A percentile compares a stretch with the other conserved stretches of the same genome.
Conservation (phyloP, 1,140 invertebrate genomes). For the Hylaeus anthracinus region DNA sequence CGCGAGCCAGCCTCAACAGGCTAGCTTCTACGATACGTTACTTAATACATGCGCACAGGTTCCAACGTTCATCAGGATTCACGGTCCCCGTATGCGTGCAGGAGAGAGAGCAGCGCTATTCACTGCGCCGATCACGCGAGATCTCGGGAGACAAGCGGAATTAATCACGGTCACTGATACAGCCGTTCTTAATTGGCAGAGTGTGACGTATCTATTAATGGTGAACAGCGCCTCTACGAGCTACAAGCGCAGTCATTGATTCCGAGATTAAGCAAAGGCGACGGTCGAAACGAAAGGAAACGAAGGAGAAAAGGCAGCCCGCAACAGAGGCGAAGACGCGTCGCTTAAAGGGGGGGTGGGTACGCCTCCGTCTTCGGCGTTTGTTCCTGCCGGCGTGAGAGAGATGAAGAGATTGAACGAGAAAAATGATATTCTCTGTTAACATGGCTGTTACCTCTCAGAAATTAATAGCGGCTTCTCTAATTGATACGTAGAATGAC, state of each 20-base stretch:
- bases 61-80: background rate
- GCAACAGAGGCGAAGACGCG: conserved; percentile 2
- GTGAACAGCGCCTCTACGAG: conserved; percentile 28
- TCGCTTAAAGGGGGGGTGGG: background rate
- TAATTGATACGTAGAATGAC: conserved; percentile 74
- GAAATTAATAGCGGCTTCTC: conserved; percentile 72
- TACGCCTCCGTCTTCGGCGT: background rate
- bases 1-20: background rate
- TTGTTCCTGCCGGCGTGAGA: conserved; percentile 22
- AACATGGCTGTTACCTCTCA: conserved; percentile 66
- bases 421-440: conserved; percentile 70
- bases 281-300: conserved; percentile 12
- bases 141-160: conserved; percentile 50
- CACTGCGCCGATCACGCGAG: conserved; percentile 48
- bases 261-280: conserved; percentile 66
- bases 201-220: conserved; percentile 73
- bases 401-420: conserved; percentile 57
- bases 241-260: conserved; percentile 39
- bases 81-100: background rate
- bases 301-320: background rate
- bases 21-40: conserved; percentile 1
- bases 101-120: conserved; percentile 30
- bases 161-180: conserved; percentile 65
- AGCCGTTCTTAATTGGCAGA: conserved; percentile 67
- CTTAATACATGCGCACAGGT: conserved; percentile 8